These are phyloP conservation scores for Thalassaphorura encarpata DNA, from an alignment of 1,140 invertebrate species.

Conservation along the genomic window DNA sequence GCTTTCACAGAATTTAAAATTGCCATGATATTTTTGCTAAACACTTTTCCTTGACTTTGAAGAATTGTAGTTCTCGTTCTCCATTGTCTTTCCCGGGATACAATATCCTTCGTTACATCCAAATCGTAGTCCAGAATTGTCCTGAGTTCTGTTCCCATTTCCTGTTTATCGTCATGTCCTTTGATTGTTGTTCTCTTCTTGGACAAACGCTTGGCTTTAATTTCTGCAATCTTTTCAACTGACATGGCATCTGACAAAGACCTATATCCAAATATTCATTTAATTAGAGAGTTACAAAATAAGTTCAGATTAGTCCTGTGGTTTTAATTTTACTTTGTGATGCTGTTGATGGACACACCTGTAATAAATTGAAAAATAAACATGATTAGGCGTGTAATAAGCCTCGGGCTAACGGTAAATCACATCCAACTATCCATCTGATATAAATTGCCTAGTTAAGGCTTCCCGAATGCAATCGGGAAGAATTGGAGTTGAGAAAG, in stretches of 20 bases:
- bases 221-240: slow-evolving; percentile 93
- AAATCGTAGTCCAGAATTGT: slow-evolving; percentile 91
- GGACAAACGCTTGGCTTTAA: slow-evolving; percentile 92
- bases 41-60: slow-evolving; percentile 88
- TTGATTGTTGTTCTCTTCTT: slow-evolving; percentile 95
- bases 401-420: no score
- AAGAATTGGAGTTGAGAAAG: no score
- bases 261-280: slow-evolving; percentile 36
- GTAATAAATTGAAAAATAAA: no score
- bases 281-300: background rate
- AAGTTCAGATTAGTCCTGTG: background rate
- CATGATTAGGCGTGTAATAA: no score
- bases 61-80: slow-evolving; percentile 87
- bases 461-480: no score
- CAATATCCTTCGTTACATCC: slow-evolving; percentile 91
- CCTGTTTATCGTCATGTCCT: slow-evolving; percentile 80
- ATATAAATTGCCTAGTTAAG: no score
- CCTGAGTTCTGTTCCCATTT: slow-evolving; percentile 67
- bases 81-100: slow-evolving; percentile 89
- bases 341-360: slow-evolving; percentile 81
- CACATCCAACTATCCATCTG: no score
- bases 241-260: slow-evolving; percentile 93
- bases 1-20: slow-evolving; percentile 85
- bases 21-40: slow-evolving; percentile 89
- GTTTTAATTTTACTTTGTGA: slow-evolving; percentile 48